A percentile compares a stretch with the other conserved stretches of the same genome.
Conservation (phyloP, 2,888 invertebrate species). For the Microdon myrmicae region DNA sequence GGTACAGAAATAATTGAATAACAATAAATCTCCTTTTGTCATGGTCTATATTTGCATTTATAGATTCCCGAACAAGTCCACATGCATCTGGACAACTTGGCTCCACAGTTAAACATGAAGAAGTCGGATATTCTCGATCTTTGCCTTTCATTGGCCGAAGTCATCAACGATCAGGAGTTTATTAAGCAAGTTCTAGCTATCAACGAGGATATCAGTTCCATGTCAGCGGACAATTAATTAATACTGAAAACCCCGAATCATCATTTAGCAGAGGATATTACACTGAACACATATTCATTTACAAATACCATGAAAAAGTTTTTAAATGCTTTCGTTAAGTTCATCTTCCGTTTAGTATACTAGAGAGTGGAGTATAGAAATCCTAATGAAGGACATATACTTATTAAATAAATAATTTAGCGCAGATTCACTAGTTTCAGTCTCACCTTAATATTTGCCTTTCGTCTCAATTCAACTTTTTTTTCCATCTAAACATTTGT, state of each 20-base stretch:
- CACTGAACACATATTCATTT: conserved; percentile 35
- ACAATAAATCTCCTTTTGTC: conserved; percentile 3
- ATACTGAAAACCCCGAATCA: conserved; percentile 43
- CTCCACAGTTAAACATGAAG: conserved; percentile 78
- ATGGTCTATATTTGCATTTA: conserved; percentile 43
- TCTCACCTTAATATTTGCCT: conserved; percentile 6
- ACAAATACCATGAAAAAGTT: conserved; percentile 41
- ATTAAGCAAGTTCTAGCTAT: conserved; percentile 81
- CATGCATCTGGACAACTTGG: conserved; percentile 75
- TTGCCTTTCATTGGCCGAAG: conserved; percentile 74
- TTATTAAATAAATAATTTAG: conserved; percentile 3
- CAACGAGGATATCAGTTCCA: conserved; percentile 81
- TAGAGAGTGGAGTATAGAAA: conserved; percentile 7
- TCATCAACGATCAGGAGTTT: conserved; percentile 78
- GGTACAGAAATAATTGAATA: conserved; percentile 69
- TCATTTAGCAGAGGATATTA: conserved; percentile 36
- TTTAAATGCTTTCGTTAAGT: conserved; percentile 45
- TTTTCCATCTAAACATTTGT: conserved; percentile 9
- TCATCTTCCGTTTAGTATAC: conserved; percentile 43
- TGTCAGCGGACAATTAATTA: conserved; percentile 78
- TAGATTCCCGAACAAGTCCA: conserved; percentile 73
- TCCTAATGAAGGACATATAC: neutral
- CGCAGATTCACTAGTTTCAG: neutral
- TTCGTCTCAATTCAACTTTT: conserved; percentile 1
- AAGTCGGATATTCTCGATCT: conserved; percentile 73